Evolutionary conservation across 2,888 invertebrate genomes (phyloP).

Genomic region (Leucozona laternaria): DNA sequence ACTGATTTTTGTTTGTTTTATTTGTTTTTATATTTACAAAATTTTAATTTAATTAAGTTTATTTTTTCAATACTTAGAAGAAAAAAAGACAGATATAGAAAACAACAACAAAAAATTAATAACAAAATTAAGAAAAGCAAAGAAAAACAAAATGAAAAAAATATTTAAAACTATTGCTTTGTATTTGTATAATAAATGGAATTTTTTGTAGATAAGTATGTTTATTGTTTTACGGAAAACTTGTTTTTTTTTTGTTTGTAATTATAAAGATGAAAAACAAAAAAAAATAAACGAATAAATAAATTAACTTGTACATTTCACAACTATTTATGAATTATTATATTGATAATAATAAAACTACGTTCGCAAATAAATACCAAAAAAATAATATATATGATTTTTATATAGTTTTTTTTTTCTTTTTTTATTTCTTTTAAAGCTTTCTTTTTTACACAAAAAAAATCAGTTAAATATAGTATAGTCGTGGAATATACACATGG

Average conservation of each 20-base stretch:
- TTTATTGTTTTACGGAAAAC: conserved; percentile 58
- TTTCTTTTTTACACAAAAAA: conserved; percentile 46
- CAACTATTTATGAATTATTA: conserved; percentile 54
- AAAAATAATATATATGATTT: conserved; percentile 43
- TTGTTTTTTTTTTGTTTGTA: conserved; percentile 1
- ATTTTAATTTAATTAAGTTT: conserved; percentile 49
- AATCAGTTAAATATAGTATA: conserved; percentile 36
- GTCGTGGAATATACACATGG: conserved; percentile 66
- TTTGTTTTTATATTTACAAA: conserved; percentile 54
- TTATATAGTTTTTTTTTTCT: too few species aligned
- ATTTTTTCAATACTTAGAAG: conserved; percentile 27
- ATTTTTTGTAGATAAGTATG: conserved; percentile 49
- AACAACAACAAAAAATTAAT: conserved; percentile 19
- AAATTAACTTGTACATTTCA: conserved; percentile 72
- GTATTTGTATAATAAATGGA: conserved; percentile 68
- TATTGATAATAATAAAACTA: conserved; percentile 13
- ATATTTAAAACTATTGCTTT: conserved; percentile 67
- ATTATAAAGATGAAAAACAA: conserved; percentile 42
- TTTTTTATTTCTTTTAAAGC: conserved; percentile 52
- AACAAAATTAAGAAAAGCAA: conserved; percentile 55
- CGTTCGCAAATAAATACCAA: conserved; percentile 64
- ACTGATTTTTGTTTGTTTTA: conserved; percentile 24
- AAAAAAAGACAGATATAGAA: conserved; percentile 22
- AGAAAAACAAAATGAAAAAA: conserved; percentile 42
- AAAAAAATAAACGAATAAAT: conserved; percentile 69